Percentiles rank a stretch among this genome's conserved stretches.
phyloP scores from a whole-genome alignment of 2,797 vertebrate genomes.

The Glyptemys insculpta region DNA sequence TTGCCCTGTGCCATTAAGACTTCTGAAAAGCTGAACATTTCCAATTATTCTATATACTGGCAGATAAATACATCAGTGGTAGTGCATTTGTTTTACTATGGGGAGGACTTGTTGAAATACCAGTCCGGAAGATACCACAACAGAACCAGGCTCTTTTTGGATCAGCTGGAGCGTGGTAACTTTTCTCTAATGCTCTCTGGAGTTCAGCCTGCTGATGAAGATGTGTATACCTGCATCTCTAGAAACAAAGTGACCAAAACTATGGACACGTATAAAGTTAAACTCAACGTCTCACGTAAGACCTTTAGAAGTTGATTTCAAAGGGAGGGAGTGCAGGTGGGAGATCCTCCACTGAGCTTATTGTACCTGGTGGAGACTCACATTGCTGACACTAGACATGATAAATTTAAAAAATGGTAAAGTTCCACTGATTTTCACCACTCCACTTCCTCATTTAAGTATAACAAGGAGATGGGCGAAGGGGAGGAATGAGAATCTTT shows the following conservation, averaged over 20 bases:
- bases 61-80: background rate
- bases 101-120: accelerated
- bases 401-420: background rate
- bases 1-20: constrained; percentile 42
- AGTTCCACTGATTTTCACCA: background rate
- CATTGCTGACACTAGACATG: accelerated
- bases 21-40: background rate
- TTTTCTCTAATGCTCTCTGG: constrained; percentile 62
- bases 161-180: constrained; percentile 57
- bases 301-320: background rate
- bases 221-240: constrained; percentile 57
- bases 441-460: background rate
- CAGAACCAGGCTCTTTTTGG: constrained; percentile 65
- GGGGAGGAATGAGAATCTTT: background rate
- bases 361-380: background rate
- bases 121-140: accelerated
- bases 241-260: background rate
- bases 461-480: background rate
- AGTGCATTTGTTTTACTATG: constrained; percentile 47
- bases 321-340: accelerated
- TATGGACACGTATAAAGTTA: constrained; percentile 15
- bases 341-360: background rate
- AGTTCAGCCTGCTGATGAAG: background rate
- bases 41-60: constrained; percentile 50
- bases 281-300: constrained; percentile 59